Base-by-base conservation (phyloP, 2,797 vertebrate genomes). In the Leuciscus waleckii region DNA sequence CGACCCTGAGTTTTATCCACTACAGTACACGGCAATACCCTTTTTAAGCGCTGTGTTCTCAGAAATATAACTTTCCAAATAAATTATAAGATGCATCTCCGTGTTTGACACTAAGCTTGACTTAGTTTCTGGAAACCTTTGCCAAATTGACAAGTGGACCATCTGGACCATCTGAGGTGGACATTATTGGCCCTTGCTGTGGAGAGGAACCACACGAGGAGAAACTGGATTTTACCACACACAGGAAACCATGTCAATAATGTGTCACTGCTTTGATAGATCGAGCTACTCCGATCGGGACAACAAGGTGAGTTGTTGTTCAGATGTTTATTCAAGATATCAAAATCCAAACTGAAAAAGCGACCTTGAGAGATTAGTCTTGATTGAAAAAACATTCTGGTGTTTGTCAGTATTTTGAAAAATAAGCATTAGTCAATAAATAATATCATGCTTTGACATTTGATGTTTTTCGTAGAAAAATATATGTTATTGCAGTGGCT, bases 401-500 rank as follows among this genome's bases (percentile, higher is more conserved):
- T 37, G 14, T 8, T 19, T 46, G 51, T 71, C 67, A 71, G 67
- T 43, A 49, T 69, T 68, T 37, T 77, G 63, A 78, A 84, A 75
- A 69, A 78, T 69, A 84, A 56, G 39, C 35, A 56, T 58, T 37
- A 51, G 82, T 68, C 37, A 41, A 84, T 77, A 46, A 79, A 79
- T 71, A 4, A 70, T n/a, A 71, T 79, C 65, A 46, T 35, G 68
- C 84, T 67, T 56, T 84, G 71, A 82, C 78, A 71, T 84, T 56
- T 83, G 73, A 86, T 70, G 76, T 86, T 80, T 80, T 90, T 87
- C 82, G 69, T 79, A 84, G 85, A 79, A 86, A 79, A 79, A 68
- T 78, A 73, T 81, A 56, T 49, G 81, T 86, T 86, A 70, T 86
- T 82, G 61, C 78, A 81, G 37, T 41, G 78, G 73, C 86, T 81